Evolutionary conservation across 2,797 vertebrate genomes (phyloP).

Genomic region (Numenius phaeopus): DNA sequence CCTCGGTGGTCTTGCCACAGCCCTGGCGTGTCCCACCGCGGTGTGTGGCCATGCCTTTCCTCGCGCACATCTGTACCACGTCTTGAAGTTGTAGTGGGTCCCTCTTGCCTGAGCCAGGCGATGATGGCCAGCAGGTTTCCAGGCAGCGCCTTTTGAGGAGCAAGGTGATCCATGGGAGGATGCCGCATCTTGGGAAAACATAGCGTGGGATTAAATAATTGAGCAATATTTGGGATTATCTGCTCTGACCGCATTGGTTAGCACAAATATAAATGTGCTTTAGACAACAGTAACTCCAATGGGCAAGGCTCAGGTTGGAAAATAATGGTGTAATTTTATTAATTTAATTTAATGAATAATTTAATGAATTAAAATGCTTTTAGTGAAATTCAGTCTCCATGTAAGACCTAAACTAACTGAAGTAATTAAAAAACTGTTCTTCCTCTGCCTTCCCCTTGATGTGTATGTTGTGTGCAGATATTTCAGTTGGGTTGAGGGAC

Average conservation of each 20-base stretch:
- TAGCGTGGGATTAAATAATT: background rate
- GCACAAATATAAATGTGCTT: background rate
- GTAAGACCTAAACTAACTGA: background rate
- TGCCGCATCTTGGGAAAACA: background rate
- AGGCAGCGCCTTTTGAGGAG: background rate
- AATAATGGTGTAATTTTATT: background rate
- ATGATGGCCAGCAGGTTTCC: accelerated
- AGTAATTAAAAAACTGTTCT: background rate
- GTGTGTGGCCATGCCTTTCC: background rate
- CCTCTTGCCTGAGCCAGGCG: background rate
- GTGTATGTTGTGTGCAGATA: background rate
- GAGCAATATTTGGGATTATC: background rate
- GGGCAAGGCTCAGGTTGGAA: background rate
- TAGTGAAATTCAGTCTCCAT: background rate
- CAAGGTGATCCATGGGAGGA: accelerated
- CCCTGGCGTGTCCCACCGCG: accelerated
- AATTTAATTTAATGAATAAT: background rate
- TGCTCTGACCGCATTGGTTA: background rate
- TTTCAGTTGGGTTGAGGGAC: background rate
- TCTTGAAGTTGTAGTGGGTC: background rate
- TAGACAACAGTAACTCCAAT: background rate
- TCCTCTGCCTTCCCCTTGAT: background rate
- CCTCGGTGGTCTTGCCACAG: background rate
- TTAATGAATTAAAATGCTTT: background rate
- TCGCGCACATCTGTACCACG: accelerated